Conservation (phyloP, 2,113 vertebrate species). For the Erpornis zantholeuca region DNA sequence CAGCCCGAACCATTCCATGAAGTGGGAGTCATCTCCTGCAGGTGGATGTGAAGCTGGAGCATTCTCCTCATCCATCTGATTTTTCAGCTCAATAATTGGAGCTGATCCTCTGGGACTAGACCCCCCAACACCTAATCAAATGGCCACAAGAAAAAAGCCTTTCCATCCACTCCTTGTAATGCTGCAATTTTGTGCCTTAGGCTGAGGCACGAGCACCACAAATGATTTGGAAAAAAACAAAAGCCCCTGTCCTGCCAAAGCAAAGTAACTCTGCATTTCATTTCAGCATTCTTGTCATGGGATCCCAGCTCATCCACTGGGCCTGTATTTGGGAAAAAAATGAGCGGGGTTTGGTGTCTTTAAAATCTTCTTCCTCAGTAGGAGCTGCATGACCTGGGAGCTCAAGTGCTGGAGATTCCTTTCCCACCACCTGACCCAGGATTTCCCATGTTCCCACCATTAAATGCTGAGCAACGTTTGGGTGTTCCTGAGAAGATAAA, state of each 20-base stretch:
- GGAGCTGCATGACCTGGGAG: background rate
- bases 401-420: background rate
- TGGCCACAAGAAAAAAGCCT: background rate
- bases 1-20: background rate
- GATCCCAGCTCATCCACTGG: background rate
- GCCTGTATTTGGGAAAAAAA: background rate
- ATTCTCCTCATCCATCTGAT: background rate
- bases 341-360: background rate
- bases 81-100: background rate
- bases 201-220: background rate
- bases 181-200: background rate
- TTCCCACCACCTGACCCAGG: background rate
- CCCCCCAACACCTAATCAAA: background rate
- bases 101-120: background rate
- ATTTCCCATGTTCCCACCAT: background rate
- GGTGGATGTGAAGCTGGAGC: background rate
- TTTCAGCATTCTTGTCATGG: background rate
- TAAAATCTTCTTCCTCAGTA: background rate
- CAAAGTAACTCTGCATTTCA: background rate
- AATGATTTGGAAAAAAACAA: background rate
- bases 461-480: background rate
- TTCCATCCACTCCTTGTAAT: background rate
- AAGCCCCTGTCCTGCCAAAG: background rate
- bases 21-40: background rate
- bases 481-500: background rate